Evolutionary conservation across 2,113 vertebrate genomes (phyloP), one percentile per base, ranked within the genome.

Genomic region (Reinhardtius hippoglossoides): DNA sequence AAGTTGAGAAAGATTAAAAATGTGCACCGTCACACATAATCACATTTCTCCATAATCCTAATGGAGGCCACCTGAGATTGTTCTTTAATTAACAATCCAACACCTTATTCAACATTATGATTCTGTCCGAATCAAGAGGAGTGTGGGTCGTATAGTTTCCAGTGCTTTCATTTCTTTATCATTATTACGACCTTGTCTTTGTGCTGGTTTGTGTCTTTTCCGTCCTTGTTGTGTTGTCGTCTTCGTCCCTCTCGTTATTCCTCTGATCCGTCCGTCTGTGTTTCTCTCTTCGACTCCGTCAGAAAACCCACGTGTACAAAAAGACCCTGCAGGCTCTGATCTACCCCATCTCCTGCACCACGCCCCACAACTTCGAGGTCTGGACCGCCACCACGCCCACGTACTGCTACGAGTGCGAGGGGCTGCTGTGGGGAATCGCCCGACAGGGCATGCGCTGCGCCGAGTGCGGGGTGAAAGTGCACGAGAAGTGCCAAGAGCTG

Each of bases 321-420:
- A 99, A 99, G 93, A 97, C 97, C 7, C 92, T 99, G 35, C 97
- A 99, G 94, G 97, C 98, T 87, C 96, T 99, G 91, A 97, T 99
- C 92, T 99, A 99, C 92, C 98, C 98, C 75, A 98, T 99, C 88
- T 99, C 98, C 59, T 99, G 97, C 89, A 99, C 98, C 60, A 98
- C 96, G 0, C 98, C 98, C 0, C 98, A 99, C 93, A 96, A 97
- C 90, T 98, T 99, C 0, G 97, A 99, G 83, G 96, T 99, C 62
- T 99, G 98, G 98, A 96, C 97, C 0, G 97, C 98, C 84, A 98
- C 98, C 21, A 96, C 96, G 18, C 98, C 98, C 1, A 98, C 97
- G 54, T 99, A 99, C 94, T 99, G 98, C 95, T 97, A 98, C 0
- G 98, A 99, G 72, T 99, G 98, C 0, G 97, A 99, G 91, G 98